Evolutionary conservation across 1,140 invertebrate species (phyloP), one percentile per base, ranked within the genome.

Genomic region (Drosophila truncata): DNA sequence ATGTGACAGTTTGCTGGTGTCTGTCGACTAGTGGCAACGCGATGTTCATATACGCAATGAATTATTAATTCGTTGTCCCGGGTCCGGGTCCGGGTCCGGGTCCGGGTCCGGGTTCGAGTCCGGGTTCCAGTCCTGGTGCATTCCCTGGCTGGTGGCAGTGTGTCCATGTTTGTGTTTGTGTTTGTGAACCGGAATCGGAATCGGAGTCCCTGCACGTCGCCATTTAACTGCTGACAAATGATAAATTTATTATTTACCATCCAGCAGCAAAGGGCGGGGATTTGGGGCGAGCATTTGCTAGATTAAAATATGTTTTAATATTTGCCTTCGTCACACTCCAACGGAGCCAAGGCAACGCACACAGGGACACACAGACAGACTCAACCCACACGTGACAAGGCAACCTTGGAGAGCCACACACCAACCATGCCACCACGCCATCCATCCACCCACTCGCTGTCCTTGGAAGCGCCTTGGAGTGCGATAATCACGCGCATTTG

Each of bases 221-320:
- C 85, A 81, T 90, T 90, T 90, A 90, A 90, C 85, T 90, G 85
- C 85, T 90, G 85, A 90, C 85, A 90, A 90, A 90, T 90, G 85
- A 90, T 90, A 90, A 90, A 90, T 90, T 90, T 90, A 90, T 90
- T 90, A 90, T 90, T 90, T 90, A 90, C 81, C 81, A 90, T 55
- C 63, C 63, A 60, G 35, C 67, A 41, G 61, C 59, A 77, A 42
- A 46, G 64, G 29, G 52, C 16, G 29, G 31, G n/a, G 39, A 46
- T 52, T 63, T 47, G 44, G 16, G 29, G 27, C 5, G 41, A 47
- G 57, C 86, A 91, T 90, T 85, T 85, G 82, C 78, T 85, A 90
- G 85, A 90, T 90, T 90, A 90, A 90, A 90, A 90, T 90, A 90
- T 91, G 78, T 90, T 90, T 90, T 82, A 79, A 90, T 90, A 90